Evolutionary conservation across 2,888 invertebrate genomes (phyloP), one percentile per base, ranked within the genome.

Genomic region (Seira musarum): DNA sequence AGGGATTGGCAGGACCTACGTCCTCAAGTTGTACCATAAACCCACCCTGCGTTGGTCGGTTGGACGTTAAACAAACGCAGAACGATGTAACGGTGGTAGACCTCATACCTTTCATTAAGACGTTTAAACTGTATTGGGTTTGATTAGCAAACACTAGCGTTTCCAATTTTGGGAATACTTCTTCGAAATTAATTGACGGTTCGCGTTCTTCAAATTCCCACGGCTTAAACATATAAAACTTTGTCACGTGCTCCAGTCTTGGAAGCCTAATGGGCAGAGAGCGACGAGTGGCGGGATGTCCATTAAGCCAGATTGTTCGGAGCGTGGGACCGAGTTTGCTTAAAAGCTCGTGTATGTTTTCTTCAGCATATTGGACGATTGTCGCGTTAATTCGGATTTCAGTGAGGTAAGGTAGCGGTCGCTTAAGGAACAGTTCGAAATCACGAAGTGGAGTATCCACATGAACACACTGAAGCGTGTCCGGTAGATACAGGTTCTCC

Each of bases 191-290:
- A 8, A 53, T 49, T 1, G 72, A 63, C 3, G 67, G 72, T 8
- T 40, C 40, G 1, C 72, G 67, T 40, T 72, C 72, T 35, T 79
- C 78, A 63, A 79, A 79, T 22, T 72, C 72, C 78, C 78, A 79
- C 1, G 78, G 78, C 17, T 72, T 79, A 30, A 70, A 79, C 15
- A 79, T 79, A 17, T 61, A 70, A 68, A 79, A 79, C 22, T 79
- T 72, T 3, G 61, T 67, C 1, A 79, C 6, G n/a, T 24, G 1
- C 10, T 40, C 63, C 72, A 79, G 71, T 63, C 72, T 60, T 21
- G 78, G 78, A 1, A 79, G 21, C 21, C 67, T 57, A 21, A 79
- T 68, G 2, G 78, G 67, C 10, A 79, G 65, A 21, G 67, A 46
- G 19, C 67, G 67, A 49, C 78, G 40, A 3, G 49, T 67, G n/a